Base-by-base conservation (phyloP, 2,888 invertebrate genomes). In the Meta bourneti region DNA sequence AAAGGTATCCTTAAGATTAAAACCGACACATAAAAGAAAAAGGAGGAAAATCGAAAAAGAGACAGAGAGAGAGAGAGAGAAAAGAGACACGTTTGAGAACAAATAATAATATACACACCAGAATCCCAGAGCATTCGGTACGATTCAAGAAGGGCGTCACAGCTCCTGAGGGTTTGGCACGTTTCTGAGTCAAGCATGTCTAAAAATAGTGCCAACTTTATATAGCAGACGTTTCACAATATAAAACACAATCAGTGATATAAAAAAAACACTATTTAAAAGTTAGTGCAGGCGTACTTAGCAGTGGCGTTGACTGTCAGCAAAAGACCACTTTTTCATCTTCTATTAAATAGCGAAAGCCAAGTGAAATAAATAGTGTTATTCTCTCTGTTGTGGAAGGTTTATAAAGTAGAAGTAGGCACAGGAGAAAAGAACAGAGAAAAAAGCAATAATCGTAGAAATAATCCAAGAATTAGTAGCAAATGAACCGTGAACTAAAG, bases 101-200 rank as follows among this genome's bases (percentile, higher is more conserved):
- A 84, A 84, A 51, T 85, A 69, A 61, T 61, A 16, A 9, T 34
- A 91, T 91, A 91, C 91, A 91, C 91, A 91, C 91, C 91, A 71
- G 91, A 77, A 51, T 91, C 82, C 91, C 91, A 91, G 81, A 86
- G 83, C 78, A 88, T 82, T 49, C 82, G 77, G 82, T 78, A 87
- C 71, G 91, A 91, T 71, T 91, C 87, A 9, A 91, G 91, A 16
- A 91, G 87, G 72, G 87, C 91, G 49, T 91, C 91, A 52, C 91
- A 91, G 91, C 91, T 87, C 77, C 87, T 75, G 20, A 91, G 72
- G 52, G 80, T 87, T 34, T 82, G 87, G 91, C 91, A 91, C 72
- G 82, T 19, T 61, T 91, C 91, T 20, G 91, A 83, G 75, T 91
- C 91, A 83, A 91, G 87, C 82, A 87, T 87, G 91, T 91, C 91